A percentile compares a stretch with the other conserved stretches of the same genome.
These are phyloP conservation scores for Phenganax stokvisi DNA, from an alignment of 92 coral and sea anemone genomes.

Conservation along the genomic window DNA sequence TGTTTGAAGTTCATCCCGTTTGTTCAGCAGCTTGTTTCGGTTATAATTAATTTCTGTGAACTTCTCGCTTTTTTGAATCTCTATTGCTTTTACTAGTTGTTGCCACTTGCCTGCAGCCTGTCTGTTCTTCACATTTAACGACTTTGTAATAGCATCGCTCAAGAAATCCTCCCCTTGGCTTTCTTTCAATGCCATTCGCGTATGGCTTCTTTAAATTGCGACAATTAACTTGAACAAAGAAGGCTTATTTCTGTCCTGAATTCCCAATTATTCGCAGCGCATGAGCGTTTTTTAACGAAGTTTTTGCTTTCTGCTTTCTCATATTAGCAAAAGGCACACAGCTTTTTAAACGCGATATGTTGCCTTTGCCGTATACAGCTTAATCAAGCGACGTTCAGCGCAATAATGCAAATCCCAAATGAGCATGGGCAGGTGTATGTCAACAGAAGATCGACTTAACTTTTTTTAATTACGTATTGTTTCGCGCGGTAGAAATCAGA, in stretches of 20 bases:
- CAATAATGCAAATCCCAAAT: conserved; percentile 6
- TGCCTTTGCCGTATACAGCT: neutral
- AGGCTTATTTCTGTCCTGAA: neutral
- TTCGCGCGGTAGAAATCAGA: conserved; percentile 10
- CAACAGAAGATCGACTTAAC: conserved; percentile 5
- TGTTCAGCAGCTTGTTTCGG: conserved; percentile 18
- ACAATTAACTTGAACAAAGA: neutral
- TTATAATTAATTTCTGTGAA: conserved; percentile 3
- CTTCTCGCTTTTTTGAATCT: conserved; percentile 3
- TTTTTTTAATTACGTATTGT: conserved; percentile 17
- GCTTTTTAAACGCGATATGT: neutral
- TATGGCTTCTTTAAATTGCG: neutral
- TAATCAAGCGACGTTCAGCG: neutral
- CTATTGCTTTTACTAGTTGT: conserved; percentile 29
- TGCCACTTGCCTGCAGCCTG: conserved; percentile 15
- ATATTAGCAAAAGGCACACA: neutral
- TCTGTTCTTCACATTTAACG: conserved; percentile 22
- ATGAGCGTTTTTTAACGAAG: too few species aligned
- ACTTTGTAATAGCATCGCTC: neutral
- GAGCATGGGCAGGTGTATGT: conserved; percentile 31
- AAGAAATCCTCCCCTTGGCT: neutral
- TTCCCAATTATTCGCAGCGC: too few species aligned
- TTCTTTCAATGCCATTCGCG: conserved; percentile 13
- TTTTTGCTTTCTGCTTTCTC: neutral
- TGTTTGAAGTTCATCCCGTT: conserved; percentile 6